Evolutionary conservation across 2,888 invertebrate species (phyloP).

Genomic region (Bhutanitis thaidina): DNA sequence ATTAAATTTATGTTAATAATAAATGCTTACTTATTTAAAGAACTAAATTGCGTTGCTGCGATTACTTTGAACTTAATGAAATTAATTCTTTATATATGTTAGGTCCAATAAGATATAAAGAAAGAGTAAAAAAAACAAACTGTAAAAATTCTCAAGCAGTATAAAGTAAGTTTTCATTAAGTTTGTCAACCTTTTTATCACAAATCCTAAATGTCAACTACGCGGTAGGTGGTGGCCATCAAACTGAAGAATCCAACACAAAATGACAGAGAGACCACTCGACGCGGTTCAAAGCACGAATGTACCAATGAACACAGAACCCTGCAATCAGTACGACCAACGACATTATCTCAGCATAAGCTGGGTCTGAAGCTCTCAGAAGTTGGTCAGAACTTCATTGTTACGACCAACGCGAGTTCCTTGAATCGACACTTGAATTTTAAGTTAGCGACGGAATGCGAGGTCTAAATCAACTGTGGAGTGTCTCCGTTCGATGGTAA

Average conservation of each 20-base stretch:
- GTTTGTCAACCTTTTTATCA: constrained; percentile 8
- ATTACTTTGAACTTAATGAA: no score
- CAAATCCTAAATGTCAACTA: constrained; percentile 31
- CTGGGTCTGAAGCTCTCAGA: constrained; percentile 41
- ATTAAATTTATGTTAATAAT: no score
- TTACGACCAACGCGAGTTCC: constrained; percentile 51
- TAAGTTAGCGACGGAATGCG: constrained; percentile 57
- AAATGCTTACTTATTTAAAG: no score
- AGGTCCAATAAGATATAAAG: no score
- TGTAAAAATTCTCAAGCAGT: no score
- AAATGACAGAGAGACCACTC: constrained; percentile 43
- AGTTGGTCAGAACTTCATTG: constrained; percentile 44
- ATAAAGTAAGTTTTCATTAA: neutral
- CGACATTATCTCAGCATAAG: constrained; percentile 35
- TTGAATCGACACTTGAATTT: constrained; percentile 62
- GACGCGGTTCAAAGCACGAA: constrained; percentile 27
- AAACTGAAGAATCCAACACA: constrained; percentile 44
- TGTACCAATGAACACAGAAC: constrained; percentile 41
- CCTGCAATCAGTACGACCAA: constrained; percentile 29
- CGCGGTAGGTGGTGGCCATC: constrained; percentile 47
- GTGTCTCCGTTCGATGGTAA: constrained; percentile 39
- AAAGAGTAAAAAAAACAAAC: no score
- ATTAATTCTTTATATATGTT: no score
- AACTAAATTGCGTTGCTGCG: no score
- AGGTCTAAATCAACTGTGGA: constrained; percentile 45